Base-by-base conservation (phyloP, 2,888 invertebrate species). In the Lasiommata megera region DNA sequence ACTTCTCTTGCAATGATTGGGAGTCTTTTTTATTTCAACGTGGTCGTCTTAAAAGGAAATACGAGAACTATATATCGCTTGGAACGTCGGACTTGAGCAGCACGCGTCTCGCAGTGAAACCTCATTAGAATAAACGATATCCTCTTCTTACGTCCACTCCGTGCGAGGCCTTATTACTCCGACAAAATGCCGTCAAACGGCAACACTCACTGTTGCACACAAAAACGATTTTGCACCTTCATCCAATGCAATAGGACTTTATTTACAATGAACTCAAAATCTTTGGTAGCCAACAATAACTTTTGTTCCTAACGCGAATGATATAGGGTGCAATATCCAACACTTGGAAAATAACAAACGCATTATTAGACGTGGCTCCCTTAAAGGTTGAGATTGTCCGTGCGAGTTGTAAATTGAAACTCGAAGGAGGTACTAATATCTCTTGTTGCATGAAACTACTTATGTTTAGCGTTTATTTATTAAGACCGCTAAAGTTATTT, bases 81-180 rank as follows among this genome's bases (percentile, higher is more conserved):
- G 66, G 67, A 65, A 64, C 58, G 74, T 72, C 74, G 74, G 77
- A 73, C 75, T 72, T 71, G 69, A 68, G 73, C 71, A 79, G 76
- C 77, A 76, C 71, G 73, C 77, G 72, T 74, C 76, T 73, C 71
- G 58, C 68, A 69, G 70, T 77, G 80, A 81, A 84, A 84, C 84
- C 87, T 90, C 89, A 89, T 90, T 88, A 90, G 89, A 90, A 90
- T 90, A 89, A 89, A 89, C 88, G 89, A 90, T 89, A 88, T 89
- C 87, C 88, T 86, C 84, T 88, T 81, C 85, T 87, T 84, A 83
- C 87, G 89, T 88, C 88, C 89, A 89, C 86, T 88, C 81, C 77
- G 79, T 73, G 76, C 79, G 82, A 86, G 86, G 85, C 87, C 88
- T 88, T 89, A 89, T 89, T 90, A 89, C 85, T 82, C 77, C 87